A percentile compares a stretch with the other conserved stretches of the same genome.
These are phyloP conservation scores for Rhagoletis zephyria DNA, from an alignment of 1,140 invertebrate genomes.

Conservation along the genomic window DNA sequence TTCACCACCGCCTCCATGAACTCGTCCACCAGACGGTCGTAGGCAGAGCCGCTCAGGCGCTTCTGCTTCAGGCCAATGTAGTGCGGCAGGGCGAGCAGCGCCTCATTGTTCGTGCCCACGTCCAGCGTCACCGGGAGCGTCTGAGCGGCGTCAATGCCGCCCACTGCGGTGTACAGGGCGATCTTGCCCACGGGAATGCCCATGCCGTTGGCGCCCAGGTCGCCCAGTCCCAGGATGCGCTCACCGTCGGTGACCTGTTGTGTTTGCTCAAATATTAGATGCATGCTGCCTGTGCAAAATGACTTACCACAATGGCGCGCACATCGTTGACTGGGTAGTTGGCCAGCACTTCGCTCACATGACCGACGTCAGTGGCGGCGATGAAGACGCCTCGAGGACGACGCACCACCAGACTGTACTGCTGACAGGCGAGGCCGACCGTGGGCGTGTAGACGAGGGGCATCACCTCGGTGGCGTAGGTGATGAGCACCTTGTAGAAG, in stretches of 20 bases:
- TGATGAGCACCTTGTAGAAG: slow-evolving; percentile 93
- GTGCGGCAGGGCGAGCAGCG: slow-evolving; percentile 86
- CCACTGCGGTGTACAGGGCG: slow-evolving; percentile 91
- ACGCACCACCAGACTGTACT: slow-evolving; percentile 61
- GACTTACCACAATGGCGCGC: slow-evolving; percentile 93
- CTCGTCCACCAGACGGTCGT: slow-evolving; percentile 96
- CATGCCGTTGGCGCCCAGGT: slow-evolving; percentile 94
- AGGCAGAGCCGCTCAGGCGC: slow-evolving; percentile 85
- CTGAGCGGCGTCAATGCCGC: slow-evolving; percentile 91
- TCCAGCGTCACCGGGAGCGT: slow-evolving; percentile 92
- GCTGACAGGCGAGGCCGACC: slow-evolving; percentile 84
- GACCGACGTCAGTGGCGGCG: slow-evolving; percentile 94
- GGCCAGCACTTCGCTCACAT: slow-evolving; percentile 88
- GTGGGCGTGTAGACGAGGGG: slow-evolving; percentile 76
- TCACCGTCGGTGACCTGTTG: slow-evolving; percentile 97
- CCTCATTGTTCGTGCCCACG: slow-evolving; percentile 92
- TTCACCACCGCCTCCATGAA: slow-evolving; percentile 94
- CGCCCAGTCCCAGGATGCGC: slow-evolving; percentile 91
- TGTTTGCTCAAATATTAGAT: no score
- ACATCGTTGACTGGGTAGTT: slow-evolving; percentile 74
- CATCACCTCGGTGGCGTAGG: slow-evolving; percentile 90
- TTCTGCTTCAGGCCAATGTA: slow-evolving; percentile 93
- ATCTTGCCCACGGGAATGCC: slow-evolving; percentile 94
- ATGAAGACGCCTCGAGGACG: slow-evolving; percentile 93
- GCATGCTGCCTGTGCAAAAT: no score